Evolutionary conservation across 2,113 vertebrate species (phyloP), one percentile per base, ranked within the genome.

Genomic region (Syngnathoides biaculeatus): DNA sequence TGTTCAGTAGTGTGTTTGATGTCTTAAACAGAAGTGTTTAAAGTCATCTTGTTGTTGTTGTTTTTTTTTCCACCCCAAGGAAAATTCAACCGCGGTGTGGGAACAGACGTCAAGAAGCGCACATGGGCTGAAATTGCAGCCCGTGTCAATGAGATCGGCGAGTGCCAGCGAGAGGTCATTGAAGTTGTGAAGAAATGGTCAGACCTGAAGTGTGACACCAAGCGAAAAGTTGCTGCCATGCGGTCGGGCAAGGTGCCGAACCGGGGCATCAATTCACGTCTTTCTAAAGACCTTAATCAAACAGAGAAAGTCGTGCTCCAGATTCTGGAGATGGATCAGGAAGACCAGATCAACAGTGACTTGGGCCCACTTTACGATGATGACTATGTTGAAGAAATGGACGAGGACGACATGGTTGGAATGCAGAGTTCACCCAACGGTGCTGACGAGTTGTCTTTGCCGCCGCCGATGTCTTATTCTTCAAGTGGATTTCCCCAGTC

Each of bases 151-250:
- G 91, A 91, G 77, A 92, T 93, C 0, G 91, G 92, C 14, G 91
- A 92, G 77, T 92, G 91, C 62, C 90, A 92, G 52, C 89, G 92
- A 0, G 92, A 92, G 69, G 86, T 93, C 78, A 88, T 90, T 0
- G 91, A 93, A 71, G 89, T 93, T 55, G 88, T 93, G 60, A 92
- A 92, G 87, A 93, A 93, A 72, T 93, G 92, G 92, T 92, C 92
- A 0, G 92, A 93, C 77, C 83, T 93, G 0, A 93, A 93, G 78
- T 93, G 92, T 38, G 92, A 93, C 86, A 92, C 90, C 13, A 92
- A 92, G 68, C 82, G 92, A 19, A 92, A 92, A 81, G 84, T 93
- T 56, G 86, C 84, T 2, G 91, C 89, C 19, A 89, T 91, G 88
- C 83, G 83, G 26, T 73, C 88, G 1, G 90, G 90, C 47, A 69